phyloP scores from a whole-genome alignment of 2,113 vertebrate genomes.

The Carettochelys insculpta region DNA sequence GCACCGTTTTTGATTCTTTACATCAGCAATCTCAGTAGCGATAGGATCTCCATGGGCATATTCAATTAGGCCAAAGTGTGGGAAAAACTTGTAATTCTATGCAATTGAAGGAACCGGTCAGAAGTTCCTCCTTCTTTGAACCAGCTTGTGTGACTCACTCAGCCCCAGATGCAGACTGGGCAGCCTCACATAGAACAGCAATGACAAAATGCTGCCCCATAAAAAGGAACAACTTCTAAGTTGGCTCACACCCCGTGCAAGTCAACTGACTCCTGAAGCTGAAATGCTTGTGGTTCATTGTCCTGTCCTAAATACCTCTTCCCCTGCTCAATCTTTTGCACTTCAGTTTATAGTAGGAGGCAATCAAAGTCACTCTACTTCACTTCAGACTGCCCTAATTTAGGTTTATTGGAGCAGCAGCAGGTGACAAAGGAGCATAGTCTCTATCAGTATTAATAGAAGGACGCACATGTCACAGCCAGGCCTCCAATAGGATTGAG shows the following conservation, averaged over 20 bases:
- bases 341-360: background rate
- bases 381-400: background rate
- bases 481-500: too few species aligned
- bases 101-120: background rate
- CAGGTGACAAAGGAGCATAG: background rate
- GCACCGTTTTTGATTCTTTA: background rate
- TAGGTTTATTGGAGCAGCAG: background rate
- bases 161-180: background rate
- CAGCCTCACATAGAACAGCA: background rate
- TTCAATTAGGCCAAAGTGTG: background rate
- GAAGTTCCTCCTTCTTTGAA: background rate
- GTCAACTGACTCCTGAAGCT: background rate
- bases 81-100: background rate
- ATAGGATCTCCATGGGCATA: background rate
- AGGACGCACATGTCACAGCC: too few species aligned
- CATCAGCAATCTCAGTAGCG: background rate
- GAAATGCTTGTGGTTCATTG: background rate
- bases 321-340: rapidly evolving
- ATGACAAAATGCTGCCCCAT: background rate
- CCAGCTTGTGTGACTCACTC: background rate
- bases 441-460: background rate
- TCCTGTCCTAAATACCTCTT: background rate
- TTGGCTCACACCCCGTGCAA: background rate
- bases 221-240: background rate
- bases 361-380: background rate